Evolutionary conservation across 2,797 vertebrate species (phyloP), one percentile per base, ranked within the genome.

Genomic region (Melanitta fusca): DNA sequence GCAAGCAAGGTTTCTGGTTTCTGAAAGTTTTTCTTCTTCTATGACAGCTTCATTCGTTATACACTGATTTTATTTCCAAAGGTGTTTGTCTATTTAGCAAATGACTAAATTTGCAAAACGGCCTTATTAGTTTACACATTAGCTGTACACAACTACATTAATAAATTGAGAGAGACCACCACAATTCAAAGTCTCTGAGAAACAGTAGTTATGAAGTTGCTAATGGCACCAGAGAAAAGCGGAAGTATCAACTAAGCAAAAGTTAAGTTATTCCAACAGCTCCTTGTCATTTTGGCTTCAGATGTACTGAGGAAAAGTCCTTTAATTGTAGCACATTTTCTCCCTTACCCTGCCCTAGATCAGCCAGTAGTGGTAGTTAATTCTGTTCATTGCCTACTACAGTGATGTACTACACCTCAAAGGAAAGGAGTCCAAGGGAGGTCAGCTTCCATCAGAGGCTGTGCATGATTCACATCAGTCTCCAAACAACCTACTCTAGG

Each of bases 111-210:
- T 22, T 51, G 22, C 47, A 8, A 91, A 74, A 49, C 3, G 21
- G 5, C 45, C 3, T 51, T 30, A 45, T 9, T 45, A 5, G 16
- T 49, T 62, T 68, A 32, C 10, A 85, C 78, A 0, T 45, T 38
- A 53, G 4, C 41, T 10, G 22, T 51, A 58, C 6, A 51, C 11
- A 53, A 41, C 13, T n/a, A 12, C 1, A 0, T 27, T 6, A 78
- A 56, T 19, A 60, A 78, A 74, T 13, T 53, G 10, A 57, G 61
- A 57, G 85, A 65, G 22, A 2, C 11, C 62, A 28, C 11, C 5
- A 30, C 8, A 41, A 21, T 41, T 69, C 15, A 41, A 72, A 71
- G 47, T 43, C 21, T 68, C 53, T 71, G 7, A 60, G 15, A 87
- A 71, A 41, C 17, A 79, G 11, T 22, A 85, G 7, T 21, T 57